Conservation (phyloP, 2,113 vertebrate species). For the Leptocoma aspasia region DNA sequence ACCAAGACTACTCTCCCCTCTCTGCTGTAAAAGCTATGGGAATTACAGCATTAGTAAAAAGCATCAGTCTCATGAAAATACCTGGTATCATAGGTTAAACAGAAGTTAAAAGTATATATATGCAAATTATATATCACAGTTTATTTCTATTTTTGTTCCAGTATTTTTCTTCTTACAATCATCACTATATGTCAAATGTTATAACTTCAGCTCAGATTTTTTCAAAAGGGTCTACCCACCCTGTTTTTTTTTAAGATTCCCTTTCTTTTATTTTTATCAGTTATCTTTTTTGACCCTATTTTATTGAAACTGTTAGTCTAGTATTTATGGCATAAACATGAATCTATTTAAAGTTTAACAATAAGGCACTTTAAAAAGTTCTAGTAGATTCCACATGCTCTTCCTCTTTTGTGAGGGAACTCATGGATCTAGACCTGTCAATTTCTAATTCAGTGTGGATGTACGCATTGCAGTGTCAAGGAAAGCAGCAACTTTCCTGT, state of each 20-base stretch:
- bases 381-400: not conserved
- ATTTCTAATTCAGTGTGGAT: not conserved
- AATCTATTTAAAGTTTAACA: not conserved
- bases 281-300: not conserved
- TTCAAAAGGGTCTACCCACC: accelerated
- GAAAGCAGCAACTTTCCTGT: not conserved
- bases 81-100: not conserved
- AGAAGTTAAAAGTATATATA: not conserved
- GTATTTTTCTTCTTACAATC: not conserved
- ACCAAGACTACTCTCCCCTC: not conserved
- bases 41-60: not conserved
- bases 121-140: not conserved
- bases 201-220: not conserved
- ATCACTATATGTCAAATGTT: not conserved
- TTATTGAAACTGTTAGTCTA: not conserved
- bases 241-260: not conserved
- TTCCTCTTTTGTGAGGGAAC: not conserved
- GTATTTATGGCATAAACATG: not conserved
- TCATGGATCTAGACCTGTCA: not conserved
- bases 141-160: not conserved
- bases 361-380: not conserved
- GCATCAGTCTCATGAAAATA: not conserved
- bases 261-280: not conserved
- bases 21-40: not conserved
- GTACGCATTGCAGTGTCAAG: not conserved